Percentiles rank a stretch among this genome's conserved stretches.
Evolutionary conservation across 2,888 invertebrate genomes (phyloP).

Genomic region (Aethes cnicana): DNA sequence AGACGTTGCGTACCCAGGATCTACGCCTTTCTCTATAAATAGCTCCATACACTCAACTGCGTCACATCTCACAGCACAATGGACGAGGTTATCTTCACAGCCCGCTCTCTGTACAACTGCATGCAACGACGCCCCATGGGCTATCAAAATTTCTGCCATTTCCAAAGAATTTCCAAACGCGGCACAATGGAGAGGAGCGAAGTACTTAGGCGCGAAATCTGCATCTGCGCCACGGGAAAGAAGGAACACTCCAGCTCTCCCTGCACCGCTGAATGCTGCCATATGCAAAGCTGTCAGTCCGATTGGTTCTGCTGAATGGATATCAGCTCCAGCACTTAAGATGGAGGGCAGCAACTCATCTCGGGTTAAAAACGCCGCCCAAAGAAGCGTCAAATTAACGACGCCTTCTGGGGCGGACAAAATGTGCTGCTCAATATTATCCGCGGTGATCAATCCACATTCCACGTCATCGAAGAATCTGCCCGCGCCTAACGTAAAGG

Average conservation of each 20-base stretch:
- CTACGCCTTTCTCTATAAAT: conserved; percentile 88
- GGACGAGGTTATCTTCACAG: conserved; percentile 89
- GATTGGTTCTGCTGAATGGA: conserved; percentile 87
- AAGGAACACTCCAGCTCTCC: conserved; percentile 86
- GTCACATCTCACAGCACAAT: conserved; percentile 92
- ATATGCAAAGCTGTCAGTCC: conserved; percentile 89
- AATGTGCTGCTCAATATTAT: conserved; percentile 82
- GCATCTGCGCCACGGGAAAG: conserved; percentile 87
- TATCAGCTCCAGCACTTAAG: conserved; percentile 85
- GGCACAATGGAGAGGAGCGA: conserved; percentile 93
- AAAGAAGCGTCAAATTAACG: conserved; percentile 87
- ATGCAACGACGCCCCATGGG: conserved; percentile 86
- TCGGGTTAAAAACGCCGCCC: conserved; percentile 88
- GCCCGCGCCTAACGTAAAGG: conserved; percentile 85
- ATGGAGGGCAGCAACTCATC: conserved; percentile 87
- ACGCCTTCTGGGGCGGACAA: conserved; percentile 85
- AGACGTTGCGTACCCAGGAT: conserved; percentile 88
- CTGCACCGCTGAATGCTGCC: conserved; percentile 89
- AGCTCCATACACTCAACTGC: conserved; percentile 89
- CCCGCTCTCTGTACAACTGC: conserved; percentile 86
- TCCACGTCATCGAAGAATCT: conserved; percentile 89
- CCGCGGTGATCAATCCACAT: conserved; percentile 84
- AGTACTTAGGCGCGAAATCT: conserved; percentile 86
- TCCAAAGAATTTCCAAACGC: conserved; percentile 93
- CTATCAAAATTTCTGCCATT: conserved; percentile 89